Base-by-base conservation (phyloP, 2,113 vertebrate species). In the Lampris megalopsis region DNA sequence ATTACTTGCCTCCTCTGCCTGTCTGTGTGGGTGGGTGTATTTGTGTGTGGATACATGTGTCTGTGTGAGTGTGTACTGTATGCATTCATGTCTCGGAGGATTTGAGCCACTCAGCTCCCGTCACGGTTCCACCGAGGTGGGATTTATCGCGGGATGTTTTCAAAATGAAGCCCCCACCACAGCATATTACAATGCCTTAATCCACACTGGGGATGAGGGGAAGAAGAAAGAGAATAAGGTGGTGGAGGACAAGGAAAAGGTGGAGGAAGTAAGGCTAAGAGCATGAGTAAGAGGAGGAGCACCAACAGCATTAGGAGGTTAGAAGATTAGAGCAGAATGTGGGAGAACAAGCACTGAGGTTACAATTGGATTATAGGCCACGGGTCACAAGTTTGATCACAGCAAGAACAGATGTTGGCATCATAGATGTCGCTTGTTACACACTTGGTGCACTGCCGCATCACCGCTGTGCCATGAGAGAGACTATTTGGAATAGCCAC, bases 131-230 rank as follows among this genome's bases (percentile, higher is more conserved):
- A 66, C 62, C 58, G 75, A 60, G 60, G 83, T 72, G 73, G 77
- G 75, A 87, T 91, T 92, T 86, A 76, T 88, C 75, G 36, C 65
- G 86, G 81, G 68, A 66, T 73, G 71, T 82, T 81, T 88, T 85
- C 63, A 73, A 62, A 88, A 81, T 40, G 75, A 85, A 45, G 48
- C 64, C 83, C 82, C 48, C 71, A 62, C 71, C 79, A 36, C 66
- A 60, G 67, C 73, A 81, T 67, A 77, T 85, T 82, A 79, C 75
- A 81, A 76, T 71, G 48, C 73, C 81, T 80, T 86, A 88, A 89
- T 84, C 81, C 84, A 79, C 58, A 65, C 71, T 77, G 75, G 66
- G 63, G 77, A 70, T 68, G 77, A 83, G 65, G 50, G 57, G 76
- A 11, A n/a, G 11, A n/a, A 77, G 73, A 57, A 62, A 69, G 69